A percentile compares a stretch with the other conserved stretches of the same genome.
Conservation (phyloP, 2,113 vertebrate species). For the Psephotus haematonotus region DNA sequence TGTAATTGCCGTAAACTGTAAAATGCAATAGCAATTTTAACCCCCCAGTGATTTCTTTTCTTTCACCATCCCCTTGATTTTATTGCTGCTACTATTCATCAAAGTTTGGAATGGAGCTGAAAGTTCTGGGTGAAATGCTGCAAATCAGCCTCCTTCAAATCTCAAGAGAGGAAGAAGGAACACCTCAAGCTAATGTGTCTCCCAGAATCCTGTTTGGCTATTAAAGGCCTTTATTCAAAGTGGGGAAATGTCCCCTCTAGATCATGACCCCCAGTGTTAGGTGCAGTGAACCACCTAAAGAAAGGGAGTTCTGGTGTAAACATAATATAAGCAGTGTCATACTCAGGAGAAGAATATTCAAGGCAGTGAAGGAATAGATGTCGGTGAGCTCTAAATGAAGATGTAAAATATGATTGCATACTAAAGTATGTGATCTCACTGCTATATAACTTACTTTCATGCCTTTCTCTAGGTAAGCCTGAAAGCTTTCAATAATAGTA, state of each 20-base stretch:
- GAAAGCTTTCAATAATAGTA: neutral
- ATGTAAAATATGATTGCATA: neutral
- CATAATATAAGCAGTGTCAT: neutral
- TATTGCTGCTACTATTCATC: neutral
- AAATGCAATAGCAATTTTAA: conserved; percentile 19
- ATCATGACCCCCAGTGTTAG: neutral
- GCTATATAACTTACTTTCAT: neutral
- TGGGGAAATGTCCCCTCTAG: neutral
- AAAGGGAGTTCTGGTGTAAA: neutral
- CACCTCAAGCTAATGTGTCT: neutral
- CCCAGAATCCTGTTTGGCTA: neutral
- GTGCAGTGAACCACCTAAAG: neutral
- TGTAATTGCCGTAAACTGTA: neutral
- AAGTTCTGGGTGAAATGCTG: neutral
- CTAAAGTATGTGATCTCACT: neutral
- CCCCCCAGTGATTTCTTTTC: neutral
- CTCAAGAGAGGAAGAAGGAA: neutral
- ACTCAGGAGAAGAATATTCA: neutral
- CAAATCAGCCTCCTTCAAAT: neutral
- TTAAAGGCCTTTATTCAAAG: neutral
- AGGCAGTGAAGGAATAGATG: neutral
- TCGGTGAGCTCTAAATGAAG: neutral
- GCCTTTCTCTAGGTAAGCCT: neutral
- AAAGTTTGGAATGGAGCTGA: neutral
- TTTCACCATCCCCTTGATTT: neutral